A percentile compares a stretch with the other conserved stretches of the same genome.
phyloP scores from a whole-genome alignment of 2,888 invertebrate species.

The Sinelater perroti region DNA sequence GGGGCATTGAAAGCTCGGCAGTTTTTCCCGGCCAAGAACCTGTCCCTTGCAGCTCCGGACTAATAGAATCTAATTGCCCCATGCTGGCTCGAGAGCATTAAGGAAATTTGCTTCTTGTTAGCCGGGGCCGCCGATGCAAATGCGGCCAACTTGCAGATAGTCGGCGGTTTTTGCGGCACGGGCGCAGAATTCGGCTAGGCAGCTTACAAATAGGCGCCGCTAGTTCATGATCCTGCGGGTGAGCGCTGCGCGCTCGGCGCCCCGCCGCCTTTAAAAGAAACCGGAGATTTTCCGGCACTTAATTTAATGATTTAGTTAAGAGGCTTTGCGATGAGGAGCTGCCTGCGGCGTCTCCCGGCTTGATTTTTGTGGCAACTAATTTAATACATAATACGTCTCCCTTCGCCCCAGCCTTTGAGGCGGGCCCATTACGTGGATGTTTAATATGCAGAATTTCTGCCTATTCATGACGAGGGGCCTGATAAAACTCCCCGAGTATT shows the following conservation, averaged over 20 bases:
- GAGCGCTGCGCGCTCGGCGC: too few relatives aligned
- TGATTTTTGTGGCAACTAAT: too few relatives aligned
- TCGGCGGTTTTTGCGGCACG: constrained; percentile 8
- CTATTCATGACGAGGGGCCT: constrained; percentile 1
- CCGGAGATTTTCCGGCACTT: too few relatives aligned
- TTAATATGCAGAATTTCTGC: constrained; percentile 4
- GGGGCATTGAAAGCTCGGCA: neutral
- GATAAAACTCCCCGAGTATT: constrained; percentile 12
- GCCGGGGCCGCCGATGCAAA: constrained; percentile 12
- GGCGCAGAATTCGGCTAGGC: constrained; percentile 11
- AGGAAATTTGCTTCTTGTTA: constrained; percentile 19
- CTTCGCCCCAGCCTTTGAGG: too few relatives aligned
- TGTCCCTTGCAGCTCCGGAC: neutral
- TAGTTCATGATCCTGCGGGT: constrained; percentile 34
- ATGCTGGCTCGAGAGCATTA: constrained; percentile 10
- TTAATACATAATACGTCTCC: too few relatives aligned
- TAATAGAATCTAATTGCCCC: constrained; percentile 21
- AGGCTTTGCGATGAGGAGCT: too few relatives aligned
- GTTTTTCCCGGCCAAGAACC: neutral
- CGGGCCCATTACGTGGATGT: too few relatives aligned
- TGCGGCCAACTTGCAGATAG: constrained; percentile 16
- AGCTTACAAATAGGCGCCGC: constrained; percentile 34
- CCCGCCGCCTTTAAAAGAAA: too few relatives aligned
- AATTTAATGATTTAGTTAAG: too few relatives aligned
- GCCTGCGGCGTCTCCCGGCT: too few relatives aligned